These are phyloP conservation scores for Empis livida DNA, from an alignment of 2,888 invertebrate species.

Conservation along the genomic window DNA sequence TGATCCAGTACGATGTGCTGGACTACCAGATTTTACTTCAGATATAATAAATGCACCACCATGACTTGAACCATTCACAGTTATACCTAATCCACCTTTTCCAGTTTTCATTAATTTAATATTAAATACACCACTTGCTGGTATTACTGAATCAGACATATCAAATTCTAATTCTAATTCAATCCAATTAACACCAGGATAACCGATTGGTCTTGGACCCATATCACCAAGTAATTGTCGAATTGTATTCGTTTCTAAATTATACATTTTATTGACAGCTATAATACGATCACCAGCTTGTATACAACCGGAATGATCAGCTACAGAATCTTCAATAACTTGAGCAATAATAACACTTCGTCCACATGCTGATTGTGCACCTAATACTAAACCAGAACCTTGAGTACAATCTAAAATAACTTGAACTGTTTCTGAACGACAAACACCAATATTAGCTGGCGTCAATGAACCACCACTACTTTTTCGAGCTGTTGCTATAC, in stretches of 20 bases:
- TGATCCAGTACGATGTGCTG: conserved; percentile 81
- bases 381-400: conserved; percentile 33
- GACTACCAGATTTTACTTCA: conserved; percentile 79
- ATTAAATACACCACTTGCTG: conserved; percentile 79
- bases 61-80: conserved; percentile 57
- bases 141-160: conserved; percentile 82
- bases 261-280: conserved; percentile 68
- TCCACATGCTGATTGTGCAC: conserved; percentile 25
- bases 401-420: conserved; percentile 35
- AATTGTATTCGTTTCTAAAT: conserved; percentile 45
- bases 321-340: conserved; percentile 31
- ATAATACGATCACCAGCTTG: conserved; percentile 73
- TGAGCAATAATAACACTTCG: conserved; percentile 30
- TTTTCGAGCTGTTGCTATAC: not conserved
- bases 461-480: conserved; percentile 15
- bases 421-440: conserved; percentile 34
- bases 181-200: conserved; percentile 50
- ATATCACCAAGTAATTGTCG: conserved; percentile 35
- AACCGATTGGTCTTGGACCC: conserved; percentile 20
- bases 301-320: conserved; percentile 54
- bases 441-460: conserved; percentile 27
- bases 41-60: conserved; percentile 60
- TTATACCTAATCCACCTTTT: conserved; percentile 73
- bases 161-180: conserved; percentile 78
- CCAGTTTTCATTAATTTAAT: conserved; percentile 68